Evolutionary conservation across 2,113 vertebrate species (phyloP), one percentile per base, ranked within the genome.

Genomic region (Leptocoma aspasia): DNA sequence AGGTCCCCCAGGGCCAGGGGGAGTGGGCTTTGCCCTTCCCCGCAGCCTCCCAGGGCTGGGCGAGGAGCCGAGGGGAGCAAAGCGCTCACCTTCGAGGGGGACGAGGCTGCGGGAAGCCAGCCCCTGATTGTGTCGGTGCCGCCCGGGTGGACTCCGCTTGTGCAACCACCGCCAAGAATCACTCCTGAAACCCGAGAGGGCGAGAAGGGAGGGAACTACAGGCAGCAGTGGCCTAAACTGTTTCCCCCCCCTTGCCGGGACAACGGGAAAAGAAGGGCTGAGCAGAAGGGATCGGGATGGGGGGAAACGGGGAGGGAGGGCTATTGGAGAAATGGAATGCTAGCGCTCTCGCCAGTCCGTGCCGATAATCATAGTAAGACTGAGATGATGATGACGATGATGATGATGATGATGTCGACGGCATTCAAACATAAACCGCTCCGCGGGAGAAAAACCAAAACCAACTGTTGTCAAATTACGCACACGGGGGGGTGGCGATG

Each of bases 261-360:
- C 61, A 69, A 27, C 24, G 24, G 53, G n/a, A 60, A 33, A 71
- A 27, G n/a, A 15, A 63, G 26, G 17, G 23, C 31, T 13, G 47
- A n/a, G 9, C 10, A 45, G 50, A 39, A 45, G 13, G 12, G 39
- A 71, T 27, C 1, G 54, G 26, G 20, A 19, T 12, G 9, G 6
- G 31, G 9, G 7, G 3, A 11, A n/a, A n/a, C n/a, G n/a, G n/a
- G n/a, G 27, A 11, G 10, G 5, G 10, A 15, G 1, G 7, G 3
- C 28, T 31, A 16, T 19, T 3, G 20, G 33, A 71, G 16, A 52
- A 70, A 56, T 1, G 6, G 17, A 33, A 14, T 37, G 39, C 66
- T 63, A 59, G 28, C 8, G 28, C 61, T 31, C 28, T 60, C 20
- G 9, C 53, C 66, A 68, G 13, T 28, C 47, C 2, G 31, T 33